phyloP scores from a whole-genome alignment of 2,113 vertebrate genomes.

The Syngnathoides biaculeatus region DNA sequence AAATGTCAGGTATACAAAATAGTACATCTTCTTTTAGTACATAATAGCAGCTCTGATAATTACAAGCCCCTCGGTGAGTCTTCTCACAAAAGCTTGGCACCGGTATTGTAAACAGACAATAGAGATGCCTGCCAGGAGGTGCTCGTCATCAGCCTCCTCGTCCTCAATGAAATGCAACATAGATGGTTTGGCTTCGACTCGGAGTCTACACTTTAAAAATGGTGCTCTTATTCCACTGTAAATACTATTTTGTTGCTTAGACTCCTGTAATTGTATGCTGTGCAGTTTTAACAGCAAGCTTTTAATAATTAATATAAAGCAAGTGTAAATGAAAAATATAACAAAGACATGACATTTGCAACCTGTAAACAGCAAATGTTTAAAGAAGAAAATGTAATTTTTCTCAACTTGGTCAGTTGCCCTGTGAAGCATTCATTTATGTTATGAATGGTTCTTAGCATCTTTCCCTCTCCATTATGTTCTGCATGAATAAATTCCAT shows the following conservation, averaged over 20 bases:
- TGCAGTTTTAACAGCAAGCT: background rate
- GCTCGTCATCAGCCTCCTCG: conserved; percentile 3
- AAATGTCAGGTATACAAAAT: too few relatives aligned
- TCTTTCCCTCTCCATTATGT: too few relatives aligned
- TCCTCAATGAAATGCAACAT: background rate
- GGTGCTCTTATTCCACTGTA: background rate
- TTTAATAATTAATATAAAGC: conserved; percentile 10
- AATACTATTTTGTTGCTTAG: background rate
- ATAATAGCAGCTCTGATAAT: conserved; percentile 21
- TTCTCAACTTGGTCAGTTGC: too few relatives aligned
- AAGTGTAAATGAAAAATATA: conserved; percentile 10
- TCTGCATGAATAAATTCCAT: too few relatives aligned
- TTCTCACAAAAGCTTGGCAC: conserved; percentile 17
- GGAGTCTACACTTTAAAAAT: conserved; percentile 14
- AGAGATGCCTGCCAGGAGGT: conserved; percentile 27
- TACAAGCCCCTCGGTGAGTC: conserved; percentile 30
- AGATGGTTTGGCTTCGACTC: conserved; percentile 1
- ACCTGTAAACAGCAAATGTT: background rate
- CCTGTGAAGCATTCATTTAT: background rate
- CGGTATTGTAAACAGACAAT: conserved; percentile 10
- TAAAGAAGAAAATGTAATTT: too few relatives aligned
- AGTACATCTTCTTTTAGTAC: background rate
- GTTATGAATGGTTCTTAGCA: background rate
- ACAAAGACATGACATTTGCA: conserved; percentile 21
- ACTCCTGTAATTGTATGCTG: background rate